Evolutionary conservation across 2,113 vertebrate species (phyloP), one percentile per base, ranked within the genome.

Genomic region (Malurus alboscapulatus): DNA sequence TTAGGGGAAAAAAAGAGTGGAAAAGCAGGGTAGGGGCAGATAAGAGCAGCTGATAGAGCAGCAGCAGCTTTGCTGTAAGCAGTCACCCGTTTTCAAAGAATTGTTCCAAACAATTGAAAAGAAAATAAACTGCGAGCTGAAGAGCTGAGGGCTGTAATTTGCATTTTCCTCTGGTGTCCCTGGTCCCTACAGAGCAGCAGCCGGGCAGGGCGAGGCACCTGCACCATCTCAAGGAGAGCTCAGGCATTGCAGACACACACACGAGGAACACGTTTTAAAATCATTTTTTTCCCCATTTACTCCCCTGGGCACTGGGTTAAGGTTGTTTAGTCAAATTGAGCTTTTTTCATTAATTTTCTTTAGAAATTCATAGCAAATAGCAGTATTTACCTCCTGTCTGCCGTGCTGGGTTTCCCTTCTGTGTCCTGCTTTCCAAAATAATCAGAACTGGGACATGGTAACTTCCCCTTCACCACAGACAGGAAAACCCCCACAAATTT

Each of bases 161-260:
- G 63, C 45, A 8, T 74, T 84, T 75, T 19, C 2, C 66, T 44
- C 30, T 27, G 68, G 30, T 59, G 32, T 11, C 58, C 62, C 59
- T n/a, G 82, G 50, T 54, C 71, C 74, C 58, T 2, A 14, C 2
- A 17, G 0, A 55, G 59, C 42, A 16, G 36, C 44, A 30, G 48
- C 0, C 7, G 7, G 42, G 1, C 84, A 84, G 81, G 34, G 66
- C 5, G 40, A 51, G 88, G 10, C 72, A 5, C 32, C 84, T 30
- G 92, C 88, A 63, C 96, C 95, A 95, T 74, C 96, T 86, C 74
- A 81, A 91, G 96, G 94, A 30, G 1, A 44, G 45, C 76, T 29
- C 42, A 1, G 80, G 92, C 71, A 95, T 2, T 94, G 91, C 94
- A 92, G 9, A 1, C 2, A 5, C 51, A 17, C n/a, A 12, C 40